These are phyloP conservation scores for Paramormyrops kingsleyae DNA, from an alignment of 2,113 vertebrate species.

Conservation along the genomic window DNA sequence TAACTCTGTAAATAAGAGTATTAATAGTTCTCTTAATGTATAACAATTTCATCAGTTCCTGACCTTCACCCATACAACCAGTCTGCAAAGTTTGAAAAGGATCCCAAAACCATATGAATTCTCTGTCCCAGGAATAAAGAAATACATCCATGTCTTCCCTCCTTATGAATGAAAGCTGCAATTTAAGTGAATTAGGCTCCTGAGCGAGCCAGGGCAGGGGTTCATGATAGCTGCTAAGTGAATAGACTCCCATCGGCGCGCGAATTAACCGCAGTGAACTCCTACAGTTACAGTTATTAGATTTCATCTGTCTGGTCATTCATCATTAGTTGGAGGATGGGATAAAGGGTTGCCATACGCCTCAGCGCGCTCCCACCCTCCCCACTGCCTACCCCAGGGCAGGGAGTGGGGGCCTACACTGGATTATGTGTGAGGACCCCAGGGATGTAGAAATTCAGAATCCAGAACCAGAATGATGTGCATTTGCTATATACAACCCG, in stretches of 20 bases:
- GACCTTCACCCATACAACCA: background rate
- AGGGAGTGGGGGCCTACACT: background rate
- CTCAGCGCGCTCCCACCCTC: background rate
- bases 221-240: background rate
- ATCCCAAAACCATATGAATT: background rate
- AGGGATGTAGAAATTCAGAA: background rate
- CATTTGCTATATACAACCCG: background rate
- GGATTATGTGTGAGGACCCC: background rate
- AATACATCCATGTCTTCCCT: background rate
- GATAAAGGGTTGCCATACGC: background rate
- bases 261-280: background rate
- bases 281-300: background rate
- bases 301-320: background rate
- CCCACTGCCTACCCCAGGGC: background rate
- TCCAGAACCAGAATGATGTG: background rate
- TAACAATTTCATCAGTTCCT: background rate
- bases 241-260: background rate
- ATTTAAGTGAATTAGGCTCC: constrained; percentile 11
- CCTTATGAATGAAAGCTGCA: background rate
- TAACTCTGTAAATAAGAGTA: no score
- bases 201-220: background rate
- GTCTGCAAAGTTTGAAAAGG: background rate
- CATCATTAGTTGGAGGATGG: background rate
- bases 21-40: background rate
- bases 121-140: background rate